Evolutionary conservation across 1,140 invertebrate species (phyloP), one percentile per base, ranked within the genome.

Genomic region (Cotesia vestalis): DNA sequence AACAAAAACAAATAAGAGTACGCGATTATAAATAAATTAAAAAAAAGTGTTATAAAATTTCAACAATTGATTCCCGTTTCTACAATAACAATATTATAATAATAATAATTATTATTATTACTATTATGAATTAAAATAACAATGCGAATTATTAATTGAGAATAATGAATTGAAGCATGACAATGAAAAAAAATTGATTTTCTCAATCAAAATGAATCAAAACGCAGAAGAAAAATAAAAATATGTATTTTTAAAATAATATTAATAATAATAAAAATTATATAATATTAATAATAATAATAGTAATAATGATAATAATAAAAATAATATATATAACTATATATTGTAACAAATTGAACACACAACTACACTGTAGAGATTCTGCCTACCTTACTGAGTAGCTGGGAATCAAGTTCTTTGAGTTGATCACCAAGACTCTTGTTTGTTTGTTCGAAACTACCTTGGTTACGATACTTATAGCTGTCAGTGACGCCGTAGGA

Each of bases 391-490:
- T 92, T 92, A 85, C 90, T 91, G 75, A 92, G 87, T 69, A 92
- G 87, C 75, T 92, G 91, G 71, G 90, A 91, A 79, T 94, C 93
- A 73, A 95, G 89, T 84, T 94, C 92, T 86, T 94, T 94, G 69
- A 95, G 85, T 84, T 94, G 92, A 85, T 94, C 92, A 80, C 94
- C 93, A 70, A 95, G 88, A 61, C 92, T 93, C 79, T 93, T 92
- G 78, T 91, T 92, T 11, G 91, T 91, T 81, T 91, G 90, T 82
- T 93, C 91, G 81, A 92, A 93, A 77, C 91, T 92, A 73, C 90
- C 89, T 75, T 89, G 90, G 66, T 88, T 87, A 73, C 89, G 85
- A 78, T 89, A 90, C 75, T 89, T 89, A 73, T 89, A 90, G 63
- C 86, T 87, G 75, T 90, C 89, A 34, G 88, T 86, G 46, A 90